phyloP scores from a whole-genome alignment of 2,888 invertebrate genomes.

The Geophilus truncorum region DNA sequence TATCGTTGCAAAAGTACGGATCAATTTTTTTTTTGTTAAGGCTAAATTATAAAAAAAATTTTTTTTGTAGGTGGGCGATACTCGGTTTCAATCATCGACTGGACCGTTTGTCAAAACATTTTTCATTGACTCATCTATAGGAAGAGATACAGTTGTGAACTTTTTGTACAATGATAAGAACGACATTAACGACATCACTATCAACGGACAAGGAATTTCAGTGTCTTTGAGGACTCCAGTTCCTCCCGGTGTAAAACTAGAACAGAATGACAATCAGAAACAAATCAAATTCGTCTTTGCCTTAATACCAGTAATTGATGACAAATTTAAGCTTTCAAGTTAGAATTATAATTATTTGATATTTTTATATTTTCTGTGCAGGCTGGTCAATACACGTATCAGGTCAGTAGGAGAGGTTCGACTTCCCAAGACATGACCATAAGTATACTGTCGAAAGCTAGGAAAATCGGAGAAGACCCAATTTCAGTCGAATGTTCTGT shows the following conservation, averaged over 20 bases:
- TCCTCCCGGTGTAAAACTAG: background rate
- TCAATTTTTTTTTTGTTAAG: background rate
- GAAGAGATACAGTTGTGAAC: background rate
- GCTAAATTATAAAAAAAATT: too few relatives aligned
- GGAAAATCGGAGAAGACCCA: background rate
- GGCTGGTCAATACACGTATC: background rate
- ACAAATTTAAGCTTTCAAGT: background rate
- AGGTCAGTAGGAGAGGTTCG: background rate
- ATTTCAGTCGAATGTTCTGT: background rate
- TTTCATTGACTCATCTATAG: constrained; percentile 15
- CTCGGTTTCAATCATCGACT: background rate
- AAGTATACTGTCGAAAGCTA: background rate
- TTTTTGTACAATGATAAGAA: background rate
- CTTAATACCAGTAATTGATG: background rate
- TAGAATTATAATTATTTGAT: too few relatives aligned
- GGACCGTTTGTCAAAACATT: background rate
- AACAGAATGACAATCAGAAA: background rate
- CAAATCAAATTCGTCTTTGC: background rate
- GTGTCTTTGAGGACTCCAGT: background rate
- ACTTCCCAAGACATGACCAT: background rate
- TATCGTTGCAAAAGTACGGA: background rate
- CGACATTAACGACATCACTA: background rate
- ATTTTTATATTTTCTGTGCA: background rate
- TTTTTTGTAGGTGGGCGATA: background rate
- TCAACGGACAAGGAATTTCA: background rate